Base-by-base conservation (phyloP, 1,140 invertebrate genomes). In the Drosophila yakuba region DNA sequence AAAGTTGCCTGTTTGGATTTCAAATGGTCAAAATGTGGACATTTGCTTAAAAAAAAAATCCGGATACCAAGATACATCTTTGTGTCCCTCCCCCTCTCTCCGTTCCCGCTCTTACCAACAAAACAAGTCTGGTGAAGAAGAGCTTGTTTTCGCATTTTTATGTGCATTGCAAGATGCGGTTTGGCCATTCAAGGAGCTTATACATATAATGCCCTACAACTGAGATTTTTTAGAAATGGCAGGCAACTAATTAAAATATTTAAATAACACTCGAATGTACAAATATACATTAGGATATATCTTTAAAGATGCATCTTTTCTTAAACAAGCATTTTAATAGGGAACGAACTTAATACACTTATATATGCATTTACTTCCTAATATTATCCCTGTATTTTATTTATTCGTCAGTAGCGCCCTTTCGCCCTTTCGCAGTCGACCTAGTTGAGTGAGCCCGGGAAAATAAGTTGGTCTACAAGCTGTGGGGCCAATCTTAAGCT, bases 1-100 rank as follows among this genome's bases (percentile, higher is more conserved):
- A 88, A 83, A 83, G 79, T 88, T 88, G 83, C 78, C 83, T 79
- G 83, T 88, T 83, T 80, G 83, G 79, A 88, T 88, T 88, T 86
- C 78, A 86, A 86, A 88, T 88, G 82, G 71, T 82, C 82, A 86
- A 88, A 86, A 82, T 88, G 82, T 88, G 83, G 82, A 82, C 82
- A 88, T 86, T 86, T 88, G 83, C 66, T 86, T 86, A 79, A 67
- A 61, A 61, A 61, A 32, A 20, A 17, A 56, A 14, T 39, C 51
- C 51, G 51, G 41, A 59, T 61, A 48, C 43, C 35, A 28, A 41
- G 45, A 62, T 60, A 43, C 59, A 41, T 50, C 35, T 4, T 28
- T 48, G 25, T 28, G n/a, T 4, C 47, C 3, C 11, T 66, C 38
- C 45, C 39, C 44, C 25, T 41, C 38, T 1, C 17, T 1, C 36